Base-by-base conservation (phyloP, 2,113 vertebrate species). In the Corythornis cristatus region DNA sequence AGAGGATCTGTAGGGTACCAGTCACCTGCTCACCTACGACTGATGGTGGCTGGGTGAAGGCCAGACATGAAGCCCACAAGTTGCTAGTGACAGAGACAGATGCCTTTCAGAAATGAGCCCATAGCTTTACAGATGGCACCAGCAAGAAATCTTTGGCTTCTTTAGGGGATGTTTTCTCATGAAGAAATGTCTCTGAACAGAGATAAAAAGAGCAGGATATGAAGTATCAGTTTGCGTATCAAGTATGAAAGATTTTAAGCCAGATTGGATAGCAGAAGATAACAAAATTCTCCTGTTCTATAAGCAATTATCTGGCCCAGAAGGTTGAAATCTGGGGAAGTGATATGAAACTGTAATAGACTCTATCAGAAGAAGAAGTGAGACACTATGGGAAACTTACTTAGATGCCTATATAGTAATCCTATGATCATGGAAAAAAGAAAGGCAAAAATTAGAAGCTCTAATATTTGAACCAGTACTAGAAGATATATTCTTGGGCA, bases 111-210 rank as follows among this genome's bases (percentile, higher is more conserved):
- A 90, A 88, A 62, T 14, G 43, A 45, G 66, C 4, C 0, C 1
- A 2, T 51, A 46, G 71, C 88, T 73, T 71, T 85, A 74, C 94
- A 96, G 96, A 96, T 96, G 96, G 94, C 88, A 93, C 42, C 94
- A 94, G 93, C 94, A 74, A 91, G 93, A 71, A 78, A 62, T 87
- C 90, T 53, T 78, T 91, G 91, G 93, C 94, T 95, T 67, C 90
- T 88, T 62, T 46, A 7, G 25, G 73, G 60, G 64, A 93, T 85
- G 85, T 61, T 61, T 37, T 37, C 85, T 88, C 79, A 58, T 0
- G 0, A 79, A 87, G 53, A 65, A 87, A 58, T 35, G 66, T 53
- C 87, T 94, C 95, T 31, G 85, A 91, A 45, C 74, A 91, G 91
- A 74, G 88, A 79, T 79, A 70, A 91, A 68, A 62, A 12, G 85